Conservation (phyloP, 2,888 invertebrate genomes). For the Lepidocyrtinus sp. region DNA sequence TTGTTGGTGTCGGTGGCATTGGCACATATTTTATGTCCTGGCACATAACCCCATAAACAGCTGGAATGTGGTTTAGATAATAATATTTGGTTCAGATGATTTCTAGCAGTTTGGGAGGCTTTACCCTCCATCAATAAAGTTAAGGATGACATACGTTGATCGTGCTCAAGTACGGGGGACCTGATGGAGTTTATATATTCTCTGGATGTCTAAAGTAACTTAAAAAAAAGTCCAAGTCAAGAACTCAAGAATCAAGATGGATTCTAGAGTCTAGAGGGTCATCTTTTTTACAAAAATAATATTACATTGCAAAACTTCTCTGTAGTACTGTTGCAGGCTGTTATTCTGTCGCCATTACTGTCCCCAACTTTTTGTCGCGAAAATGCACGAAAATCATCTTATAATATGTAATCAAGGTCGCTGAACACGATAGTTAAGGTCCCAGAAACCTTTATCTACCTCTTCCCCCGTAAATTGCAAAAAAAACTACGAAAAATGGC, state of each 20-base stretch:
- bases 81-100: constrained; percentile 17
- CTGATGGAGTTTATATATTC: constrained; percentile 16
- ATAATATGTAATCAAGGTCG: no score
- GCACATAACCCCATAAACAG: constrained; percentile 2
- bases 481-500: no score
- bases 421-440: no score
- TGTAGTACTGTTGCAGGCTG: no score
- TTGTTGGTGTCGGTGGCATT: no score
- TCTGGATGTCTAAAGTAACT: background rate
- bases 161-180: constrained; percentile 12
- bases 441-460: no score
- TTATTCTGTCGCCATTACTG: no score
- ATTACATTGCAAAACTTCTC: no score
- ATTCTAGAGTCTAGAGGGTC: constrained; percentile 2
- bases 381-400: no score
- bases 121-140: background rate
- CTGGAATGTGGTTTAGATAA: constrained; percentile 2
- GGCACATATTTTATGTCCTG: constrained; percentile 6
- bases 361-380: no score
- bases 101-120: background rate
- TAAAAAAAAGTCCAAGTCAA: background rate
- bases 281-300: constrained; percentile 7
- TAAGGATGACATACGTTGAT: background rate
- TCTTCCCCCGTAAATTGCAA: no score
- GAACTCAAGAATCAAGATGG: background rate